Base-by-base conservation (phyloP, 2,113 vertebrate genomes). In the Planiliza haematocheilus region DNA sequence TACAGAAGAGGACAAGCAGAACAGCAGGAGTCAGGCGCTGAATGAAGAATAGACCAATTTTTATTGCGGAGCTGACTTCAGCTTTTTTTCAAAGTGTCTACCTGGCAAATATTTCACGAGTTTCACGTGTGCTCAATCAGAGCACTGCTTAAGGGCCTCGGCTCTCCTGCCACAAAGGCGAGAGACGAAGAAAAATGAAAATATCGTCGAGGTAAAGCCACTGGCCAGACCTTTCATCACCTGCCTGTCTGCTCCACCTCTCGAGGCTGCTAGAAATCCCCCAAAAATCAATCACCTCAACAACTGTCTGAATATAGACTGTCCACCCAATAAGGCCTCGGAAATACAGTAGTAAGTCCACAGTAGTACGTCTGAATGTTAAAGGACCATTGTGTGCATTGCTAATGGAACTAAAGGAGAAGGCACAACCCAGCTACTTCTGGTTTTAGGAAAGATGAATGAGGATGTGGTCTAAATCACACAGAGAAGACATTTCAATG, bases 41-140 rank as follows among this genome's bases (percentile, higher is more conserved):
- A 91, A 82, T 87, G 85, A 91, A 89, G 84, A 89, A 91, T 88
- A 42, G 85, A 18, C 52, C 46, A 53, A 72, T 73, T 84, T 84
- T 83, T 65, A 83, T 36, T 62, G 53, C 5, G 24, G 63, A 68
- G 85, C 86, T 83, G 86, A 91, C 83, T 63, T 82, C 69, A 85
- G 83, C 79, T 52, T 81, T 82, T 78, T 81, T 67, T 34, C 9
- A 24, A 56, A 30, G 49, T 41, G 52, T 69, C 65, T 75, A 76
- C 81, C 82, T 83, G 85, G 84, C 77, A 88, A 69, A 79, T 77
- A 56, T 56, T n/a, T n/a, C n/a, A n/a, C n/a, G 59, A 69, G 59
- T 48, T 84, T 78, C 81, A 72, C 36, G 57, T 79, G 61, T 58
- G 63, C 82, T 83, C 43, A 72, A 58, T 73, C 57, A 77, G 34